Evolutionary conservation across 2,797 vertebrate species (phyloP).

Genomic region (Syngnathus acus): DNA sequence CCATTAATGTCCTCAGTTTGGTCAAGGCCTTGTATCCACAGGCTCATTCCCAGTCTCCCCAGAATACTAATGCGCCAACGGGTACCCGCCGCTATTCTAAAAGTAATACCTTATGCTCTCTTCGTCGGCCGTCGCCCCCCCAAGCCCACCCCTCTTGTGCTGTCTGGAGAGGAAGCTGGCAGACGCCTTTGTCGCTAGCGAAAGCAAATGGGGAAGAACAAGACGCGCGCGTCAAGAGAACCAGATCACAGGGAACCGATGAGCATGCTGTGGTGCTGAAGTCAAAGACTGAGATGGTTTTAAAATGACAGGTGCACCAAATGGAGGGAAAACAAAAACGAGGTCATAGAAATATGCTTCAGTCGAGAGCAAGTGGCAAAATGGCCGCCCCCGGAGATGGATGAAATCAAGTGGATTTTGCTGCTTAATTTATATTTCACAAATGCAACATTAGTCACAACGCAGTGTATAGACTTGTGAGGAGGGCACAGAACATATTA

Average conservation of each 20-base stretch:
- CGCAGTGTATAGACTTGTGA: too few species aligned
- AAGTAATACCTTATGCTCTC: constrained; percentile 49
- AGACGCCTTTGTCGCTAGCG: constrained; percentile 21
- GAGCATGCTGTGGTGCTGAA: not conserved
- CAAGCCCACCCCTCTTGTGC: constrained; percentile 21
- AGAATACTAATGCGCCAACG: constrained; percentile 65
- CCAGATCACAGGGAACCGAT: constrained; percentile 18
- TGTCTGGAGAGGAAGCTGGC: constrained; percentile 48
- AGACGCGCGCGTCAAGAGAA: constrained; percentile 19
- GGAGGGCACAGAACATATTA: too few species aligned
- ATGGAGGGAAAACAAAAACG: not conserved
- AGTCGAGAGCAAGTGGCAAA: not conserved
- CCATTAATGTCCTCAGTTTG: constrained; percentile 23
- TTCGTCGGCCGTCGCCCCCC: constrained; percentile 11
- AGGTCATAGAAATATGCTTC: not conserved
- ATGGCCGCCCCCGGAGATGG: too few species aligned
- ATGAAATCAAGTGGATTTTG: too few species aligned
- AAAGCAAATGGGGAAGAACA: constrained; percentile 42
- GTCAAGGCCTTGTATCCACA: constrained; percentile 33
- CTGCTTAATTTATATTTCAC: too few species aligned
- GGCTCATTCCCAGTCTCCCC: constrained; percentile 44
- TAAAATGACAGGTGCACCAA: not conserved
- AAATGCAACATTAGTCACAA: too few species aligned
- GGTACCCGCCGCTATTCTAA: constrained; percentile 46
- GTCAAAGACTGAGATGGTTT: not conserved